Base-by-base conservation (phyloP, 2,113 vertebrate genomes). In the Corydoras sp. region DNA sequence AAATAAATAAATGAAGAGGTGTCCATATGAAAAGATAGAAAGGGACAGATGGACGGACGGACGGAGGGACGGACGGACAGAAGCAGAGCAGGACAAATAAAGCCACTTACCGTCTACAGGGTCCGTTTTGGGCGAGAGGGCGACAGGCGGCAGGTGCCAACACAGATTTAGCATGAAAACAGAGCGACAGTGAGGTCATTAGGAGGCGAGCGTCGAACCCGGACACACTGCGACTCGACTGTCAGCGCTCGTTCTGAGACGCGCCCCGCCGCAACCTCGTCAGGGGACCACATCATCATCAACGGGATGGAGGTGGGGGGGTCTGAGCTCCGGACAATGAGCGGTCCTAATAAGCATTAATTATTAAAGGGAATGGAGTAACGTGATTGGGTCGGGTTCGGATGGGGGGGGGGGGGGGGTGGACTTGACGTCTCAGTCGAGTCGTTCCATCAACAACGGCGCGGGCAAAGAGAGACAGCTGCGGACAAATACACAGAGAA, bases 61-160 rank as follows among this genome's bases (percentile, higher is more conserved):
- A 65, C 61, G 24, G 73, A 64, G 14, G 54, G 70, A 79, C 73
- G 68, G 32, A 69, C 51, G 50, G 54, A 77, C 83, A 72, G 56
- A 73, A 61, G 68, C 72, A 84, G 79, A 68, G 43, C 76, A 68
- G 74, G 62, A 85, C 84, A 80, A 82, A 82, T 82, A 83, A 86
- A 87, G 88, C 86, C 83, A 89, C 90, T 91, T 88, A 91, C 90
- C 86, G 83, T 90, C 86, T 90, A 74, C 32, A 81, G 75, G 79
- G 72, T 82, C 80, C 78, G n/a, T 68, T 24, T 60, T 56, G 53
- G 85, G 71, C 84, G 79, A 88, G 79, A 81, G 84, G 73, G 81
- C 79, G 80, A 75, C 73, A 88, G 73, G 81, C 79, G 80, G 73
- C 73, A 87, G 87, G 84, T 83, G 76, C 83, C 88, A 86, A 84